These are phyloP conservation scores for Caenorhabditis brenneri DNA, from an alignment of 1,140 invertebrate species.

Conservation along the genomic window DNA sequence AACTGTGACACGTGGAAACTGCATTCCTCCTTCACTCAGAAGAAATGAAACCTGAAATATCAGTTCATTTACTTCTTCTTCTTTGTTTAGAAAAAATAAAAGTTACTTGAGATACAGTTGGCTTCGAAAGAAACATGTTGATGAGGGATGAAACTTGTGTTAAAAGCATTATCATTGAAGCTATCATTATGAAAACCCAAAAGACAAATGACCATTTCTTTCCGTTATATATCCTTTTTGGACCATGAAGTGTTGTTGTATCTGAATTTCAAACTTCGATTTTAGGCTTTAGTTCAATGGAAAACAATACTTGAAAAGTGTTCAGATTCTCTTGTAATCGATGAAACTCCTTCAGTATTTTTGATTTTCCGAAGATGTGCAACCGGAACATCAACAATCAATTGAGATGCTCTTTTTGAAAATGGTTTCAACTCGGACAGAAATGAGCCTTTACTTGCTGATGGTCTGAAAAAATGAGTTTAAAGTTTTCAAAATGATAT, in stretches of 20 bases:
- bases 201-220: slow-evolving; percentile 54
- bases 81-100: not conserved
- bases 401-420: slow-evolving; percentile 55
- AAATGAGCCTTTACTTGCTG: slow-evolving; percentile 31
- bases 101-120: slow-evolving; percentile 67
- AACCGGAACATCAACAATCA: slow-evolving; percentile 62
- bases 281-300: not conserved
- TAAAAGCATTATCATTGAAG: slow-evolving; percentile 58
- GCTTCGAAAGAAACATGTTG: slow-evolving; percentile 55
- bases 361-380: slow-evolving; percentile 60
- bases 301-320: slow-evolving; percentile 65
- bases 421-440: slow-evolving; percentile 52
- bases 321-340: slow-evolving; percentile 49
- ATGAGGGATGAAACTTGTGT: slow-evolving; percentile 60
- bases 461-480: slow-evolving; percentile 4
- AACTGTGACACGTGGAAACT: slow-evolving; percentile 65
- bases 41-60: slow-evolving; percentile 63
- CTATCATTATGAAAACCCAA: slow-evolving; percentile 61
- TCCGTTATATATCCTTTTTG: slow-evolving; percentile 65
- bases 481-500: no score
- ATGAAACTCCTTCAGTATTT: slow-evolving; percentile 53
- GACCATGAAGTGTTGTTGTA: slow-evolving; percentile 65
- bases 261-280: slow-evolving; percentile 54
- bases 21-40: slow-evolving; percentile 62
- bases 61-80: not conserved